Evolutionary conservation across 2,888 invertebrate species (phyloP), one percentile per base, ranked within the genome.

Genomic region (Tenthredo notha): DNA sequence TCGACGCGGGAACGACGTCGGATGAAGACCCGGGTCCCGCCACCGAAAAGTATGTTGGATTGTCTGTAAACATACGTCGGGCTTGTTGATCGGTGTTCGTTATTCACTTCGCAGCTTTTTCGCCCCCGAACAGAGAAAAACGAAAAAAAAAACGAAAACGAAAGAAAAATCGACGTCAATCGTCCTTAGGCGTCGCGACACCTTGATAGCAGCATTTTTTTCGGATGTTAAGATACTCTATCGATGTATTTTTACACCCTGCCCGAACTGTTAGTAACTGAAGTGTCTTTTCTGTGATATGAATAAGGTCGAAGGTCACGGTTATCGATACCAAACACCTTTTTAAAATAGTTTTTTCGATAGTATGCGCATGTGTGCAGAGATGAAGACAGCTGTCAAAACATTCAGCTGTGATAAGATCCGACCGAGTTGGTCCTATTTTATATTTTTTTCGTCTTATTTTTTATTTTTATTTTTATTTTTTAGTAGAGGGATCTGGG

Each of bases 31-130:
- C 90, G 86, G 92, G 94, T 90, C 95, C 94, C 88, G 95, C 95
- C 90, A 96, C 93, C 90, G 96, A 95, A 93, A 97, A 97, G 93
- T 97, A 97, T 87, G 97, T 97, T 74, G 97, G 97, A 93, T 97
- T 97, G 94, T 97, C 97, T 97, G 95, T 88, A 89, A 95, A 94
- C 92, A 94, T 91, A 90, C 89, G 87, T 61, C 61, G 84, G 77
- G 61, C 84, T 58, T 29, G 78, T 67, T 65, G 37, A 58, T 75
- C 74, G 74, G n/a, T 29, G 29, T 75, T 37, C 18, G 74, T 40
- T 15, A 40, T 21, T n/a, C n/a, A 21, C 21, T 37, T 40, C 18
- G 25, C 37, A 12, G 37, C 29, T 7, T 29, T 25, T 40, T 5
- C 0, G 4, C 43, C n/a, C 21, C 21, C 40, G 12, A 1, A 0